These are phyloP conservation scores for Rhorus exstirpatorius DNA, from an alignment of 2,888 invertebrate species.

Conservation along the genomic window DNA sequence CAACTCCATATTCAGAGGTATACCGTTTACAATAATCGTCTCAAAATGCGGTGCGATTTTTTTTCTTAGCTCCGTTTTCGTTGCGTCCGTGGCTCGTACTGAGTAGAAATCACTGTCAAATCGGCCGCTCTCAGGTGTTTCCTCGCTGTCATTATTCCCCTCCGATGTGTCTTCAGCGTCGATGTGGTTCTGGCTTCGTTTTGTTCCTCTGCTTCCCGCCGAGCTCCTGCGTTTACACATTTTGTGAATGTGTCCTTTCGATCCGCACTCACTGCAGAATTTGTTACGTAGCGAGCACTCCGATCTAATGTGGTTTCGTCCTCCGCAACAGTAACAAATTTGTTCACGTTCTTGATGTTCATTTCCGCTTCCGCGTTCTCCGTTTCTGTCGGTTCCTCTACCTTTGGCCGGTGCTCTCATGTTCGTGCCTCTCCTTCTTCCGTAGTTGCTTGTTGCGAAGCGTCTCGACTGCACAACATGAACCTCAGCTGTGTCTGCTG, in stretches of 20 bases:
- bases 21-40: slow-evolving; percentile 23
- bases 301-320: slow-evolving; percentile 35
- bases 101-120: slow-evolving; percentile 18
- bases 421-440: not conserved
- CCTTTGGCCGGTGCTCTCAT: not conserved
- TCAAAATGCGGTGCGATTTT: slow-evolving; percentile 36
- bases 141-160: slow-evolving; percentile 5
- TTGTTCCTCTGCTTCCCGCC: not conserved
- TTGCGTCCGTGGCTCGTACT: slow-evolving; percentile 16
- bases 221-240: slow-evolving; percentile 34
- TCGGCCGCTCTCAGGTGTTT: slow-evolving; percentile 4
- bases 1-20: slow-evolving; percentile 49
- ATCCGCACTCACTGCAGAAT: slow-evolving; percentile 57
- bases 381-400: not conserved
- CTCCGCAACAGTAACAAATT: slow-evolving; percentile 48
- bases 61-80: slow-evolving; percentile 16
- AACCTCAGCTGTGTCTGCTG: slow-evolving; percentile 20
- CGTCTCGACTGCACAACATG: slow-evolving; percentile 31
- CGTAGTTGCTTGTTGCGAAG: not conserved
- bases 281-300: slow-evolving; percentile 42
- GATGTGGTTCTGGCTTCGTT: slow-evolving; percentile 34
- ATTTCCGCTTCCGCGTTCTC: not conserved
- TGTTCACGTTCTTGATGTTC: not conserved
- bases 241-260: slow-evolving; percentile 49
- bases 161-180: not conserved